A percentile compares a stretch with the other conserved stretches of the same genome.
Evolutionary conservation across 2,797 vertebrate species (phyloP).

Genomic region (Xenentodon cancila): DNA sequence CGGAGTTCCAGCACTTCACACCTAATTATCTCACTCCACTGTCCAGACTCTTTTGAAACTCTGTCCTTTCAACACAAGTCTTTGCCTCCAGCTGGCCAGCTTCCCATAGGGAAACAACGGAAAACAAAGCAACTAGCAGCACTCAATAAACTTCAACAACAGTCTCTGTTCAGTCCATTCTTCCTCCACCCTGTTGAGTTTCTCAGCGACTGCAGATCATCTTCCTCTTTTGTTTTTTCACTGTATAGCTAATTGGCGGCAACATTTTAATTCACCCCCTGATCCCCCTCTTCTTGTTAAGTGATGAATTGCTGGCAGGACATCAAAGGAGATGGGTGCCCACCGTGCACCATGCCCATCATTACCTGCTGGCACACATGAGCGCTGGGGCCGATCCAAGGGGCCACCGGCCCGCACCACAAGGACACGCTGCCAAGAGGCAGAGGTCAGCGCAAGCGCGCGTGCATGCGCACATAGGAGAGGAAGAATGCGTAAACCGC

Average conservation of each 20-base stretch:
- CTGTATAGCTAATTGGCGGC: slow-evolving; percentile 90
- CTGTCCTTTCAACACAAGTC: slow-evolving; percentile 43
- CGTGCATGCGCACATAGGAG: slow-evolving; percentile 51
- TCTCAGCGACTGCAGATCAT: slow-evolving; percentile 43
- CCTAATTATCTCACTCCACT: slow-evolving; percentile 58
- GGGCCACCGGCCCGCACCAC: slow-evolving; percentile 74
- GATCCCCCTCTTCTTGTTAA: slow-evolving; percentile 82
- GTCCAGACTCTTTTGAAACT: slow-evolving; percentile 53
- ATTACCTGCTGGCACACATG: slow-evolving; percentile 84
- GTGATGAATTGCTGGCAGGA: slow-evolving; percentile 91
- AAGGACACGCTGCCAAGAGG: slow-evolving; percentile 80
- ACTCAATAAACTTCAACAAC: slow-evolving; percentile 61
- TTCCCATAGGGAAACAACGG: slow-evolving; percentile 57
- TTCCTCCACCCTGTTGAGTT: slow-evolving; percentile 44
- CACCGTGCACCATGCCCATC: slow-evolving; percentile 76
- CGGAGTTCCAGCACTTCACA: slow-evolving; percentile 52
- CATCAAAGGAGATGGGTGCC: slow-evolving; percentile 85
- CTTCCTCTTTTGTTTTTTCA: slow-evolving; percentile 60
- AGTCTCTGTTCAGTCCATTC: slow-evolving; percentile 50
- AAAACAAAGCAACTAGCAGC: slow-evolving; percentile 57
- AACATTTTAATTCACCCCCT: slow-evolving; percentile 78
- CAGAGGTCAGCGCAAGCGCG: slow-evolving; percentile 82
- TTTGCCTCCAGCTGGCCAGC: slow-evolving; percentile 64
- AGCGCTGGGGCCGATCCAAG: slow-evolving; percentile 80
- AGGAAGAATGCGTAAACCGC: slow-evolving; percentile 70